Percentiles rank a stretch among this genome's conserved stretches.
These are phyloP conservation scores for Reticulitermes speratus DNA, from an alignment of 1,140 invertebrate species.

Conservation along the genomic window DNA sequence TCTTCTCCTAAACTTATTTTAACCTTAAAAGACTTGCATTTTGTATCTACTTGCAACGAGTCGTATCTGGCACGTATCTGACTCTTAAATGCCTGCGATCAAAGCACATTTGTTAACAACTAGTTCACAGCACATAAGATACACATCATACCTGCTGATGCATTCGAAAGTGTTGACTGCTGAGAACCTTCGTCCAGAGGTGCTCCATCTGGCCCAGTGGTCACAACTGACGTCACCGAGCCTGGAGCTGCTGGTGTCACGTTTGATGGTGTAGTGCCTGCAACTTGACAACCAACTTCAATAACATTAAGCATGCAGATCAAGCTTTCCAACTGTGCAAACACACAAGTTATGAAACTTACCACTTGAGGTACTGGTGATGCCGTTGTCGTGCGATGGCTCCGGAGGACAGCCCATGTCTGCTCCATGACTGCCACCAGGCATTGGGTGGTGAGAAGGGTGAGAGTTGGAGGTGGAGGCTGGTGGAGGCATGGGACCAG, in stretches of 20 bases:
- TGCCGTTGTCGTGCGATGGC: slow-evolving; percentile 55
- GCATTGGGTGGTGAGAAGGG: slow-evolving; percentile 41
- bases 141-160: slow-evolving; percentile 68
- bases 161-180: slow-evolving; percentile 87
- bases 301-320: not conserved
- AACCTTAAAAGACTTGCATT: too few relatives aligned
- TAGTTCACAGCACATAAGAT: too few relatives aligned
- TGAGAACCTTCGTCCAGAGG: slow-evolving; percentile 86
- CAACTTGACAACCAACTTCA: slow-evolving; percentile 16
- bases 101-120: too few relatives aligned
- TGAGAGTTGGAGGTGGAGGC: slow-evolving; percentile 61
- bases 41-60: too few relatives aligned
- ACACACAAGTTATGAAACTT: slow-evolving; percentile 31
- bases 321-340: not conserved
- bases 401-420: slow-evolving; percentile 37
- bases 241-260: slow-evolving; percentile 49
- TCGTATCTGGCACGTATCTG: too few relatives aligned
- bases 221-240: slow-evolving; percentile 80
- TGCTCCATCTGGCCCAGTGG: slow-evolving; percentile 83
- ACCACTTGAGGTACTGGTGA: slow-evolving; percentile 57
- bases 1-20: too few relatives aligned
- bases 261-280: slow-evolving; percentile 40
- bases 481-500: slow-evolving; percentile 57
- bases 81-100: too few relatives aligned
- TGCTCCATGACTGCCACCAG: slow-evolving; percentile 33